Base-by-base conservation (phyloP, 2,797 vertebrate genomes). In the Tympanoctomys barrerae region DNA sequence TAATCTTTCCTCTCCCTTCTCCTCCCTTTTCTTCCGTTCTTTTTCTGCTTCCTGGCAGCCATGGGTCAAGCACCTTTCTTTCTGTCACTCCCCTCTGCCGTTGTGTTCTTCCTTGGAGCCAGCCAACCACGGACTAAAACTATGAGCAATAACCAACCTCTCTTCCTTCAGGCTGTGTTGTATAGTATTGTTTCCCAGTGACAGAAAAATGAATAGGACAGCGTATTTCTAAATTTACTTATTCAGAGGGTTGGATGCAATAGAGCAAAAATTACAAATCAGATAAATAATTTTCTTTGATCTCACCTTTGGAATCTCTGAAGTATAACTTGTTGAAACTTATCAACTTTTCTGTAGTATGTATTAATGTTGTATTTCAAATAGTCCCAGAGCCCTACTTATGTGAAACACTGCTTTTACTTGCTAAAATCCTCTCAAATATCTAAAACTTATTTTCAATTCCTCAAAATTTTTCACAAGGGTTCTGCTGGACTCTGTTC, bases 401-500 rank as follows among this genome's bases (percentile, higher is more conserved):
- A 36, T 36, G 9, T 87, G 52, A 84, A 39, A 57, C 61, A 94
- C 77, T 90, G 46, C n/a, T 31, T 94, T 87, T 49, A 78, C 28
- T 36, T 91, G 39, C 28, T 68, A 62, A 78, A 11, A 36, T 42
- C 26, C 64, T 52, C 39, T 89, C 19, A 39, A 49, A 4, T 57
- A 59, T 57, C 81, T 59, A 85, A 87, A 73, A 54, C 18, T 90
- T 19, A 92, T 36, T 46, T 16, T 5, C 16, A 88, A 26, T 31
- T 49, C 19, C 31, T 31, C 6, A 84, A 79, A 61, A 86, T 49
- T 39, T 80, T 28, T 71, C 52, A 49, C 2, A 3, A 92, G 57
- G 42, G 4, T 95, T 90, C 57, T 80, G 28, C 10, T 79, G 79
- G 26, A 59, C 28, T 1, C n/a, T n/a, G 14, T 62, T 87, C n/a